phyloP scores from a whole-genome alignment of 1,140 invertebrate species.

The Apolygus lucorum region DNA sequence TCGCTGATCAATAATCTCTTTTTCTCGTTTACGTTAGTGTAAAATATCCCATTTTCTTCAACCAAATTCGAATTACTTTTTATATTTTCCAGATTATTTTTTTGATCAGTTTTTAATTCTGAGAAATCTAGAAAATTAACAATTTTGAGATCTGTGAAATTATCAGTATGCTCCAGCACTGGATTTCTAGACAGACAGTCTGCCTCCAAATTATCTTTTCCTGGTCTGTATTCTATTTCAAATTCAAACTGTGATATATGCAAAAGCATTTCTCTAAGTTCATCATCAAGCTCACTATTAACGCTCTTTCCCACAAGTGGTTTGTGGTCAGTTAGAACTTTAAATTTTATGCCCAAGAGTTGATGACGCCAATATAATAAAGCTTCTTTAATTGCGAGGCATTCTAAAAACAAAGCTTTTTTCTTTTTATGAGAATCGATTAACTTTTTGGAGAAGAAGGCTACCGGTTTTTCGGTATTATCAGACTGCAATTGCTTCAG shows the following conservation, averaged over 20 bases:
- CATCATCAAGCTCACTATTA: slow-evolving; percentile 28
- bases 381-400: slow-evolving; percentile 30
- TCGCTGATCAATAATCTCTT: slow-evolving; percentile 10
- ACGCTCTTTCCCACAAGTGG: slow-evolving; percentile 28
- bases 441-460: slow-evolving; percentile 23
- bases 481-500: slow-evolving; percentile 36
- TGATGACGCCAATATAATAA: slow-evolving; percentile 32
- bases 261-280: slow-evolving; percentile 21
- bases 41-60: not conserved
- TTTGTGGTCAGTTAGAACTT: slow-evolving; percentile 28
- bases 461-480: slow-evolving; percentile 33
- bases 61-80: not conserved
- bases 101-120: slow-evolving; percentile 12
- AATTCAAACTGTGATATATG: slow-evolving; percentile 29
- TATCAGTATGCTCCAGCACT: slow-evolving; percentile 15
- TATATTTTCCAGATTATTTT: slow-evolving; percentile 6
- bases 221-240: slow-evolving; percentile 22
- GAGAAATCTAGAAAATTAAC: slow-evolving; percentile 16
- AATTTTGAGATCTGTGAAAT: not conserved
- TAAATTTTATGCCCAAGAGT: slow-evolving; percentile 27
- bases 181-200: slow-evolving; percentile 19
- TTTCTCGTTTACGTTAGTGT: slow-evolving; percentile 10
- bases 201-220: slow-evolving; percentile 24
- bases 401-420: slow-evolving; percentile 36
- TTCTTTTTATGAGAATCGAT: slow-evolving; percentile 20